A percentile compares a stretch with the other conserved stretches of the same genome.
These are phyloP conservation scores for Phoebastria nigripes DNA, from an alignment of 2,797 vertebrate genomes.

Conservation along the genomic window DNA sequence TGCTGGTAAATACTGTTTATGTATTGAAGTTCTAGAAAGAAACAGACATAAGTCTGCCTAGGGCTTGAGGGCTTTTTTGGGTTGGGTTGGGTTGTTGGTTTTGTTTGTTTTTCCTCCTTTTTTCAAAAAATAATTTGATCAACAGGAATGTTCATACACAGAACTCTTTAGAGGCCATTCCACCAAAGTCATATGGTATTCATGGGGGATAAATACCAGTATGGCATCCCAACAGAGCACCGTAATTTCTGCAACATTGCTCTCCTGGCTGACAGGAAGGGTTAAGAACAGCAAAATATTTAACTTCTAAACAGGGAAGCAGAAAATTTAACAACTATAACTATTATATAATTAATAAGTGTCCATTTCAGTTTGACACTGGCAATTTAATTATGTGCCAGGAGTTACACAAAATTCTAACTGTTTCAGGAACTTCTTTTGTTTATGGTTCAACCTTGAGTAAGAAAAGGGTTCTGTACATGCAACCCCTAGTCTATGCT, in stretches of 20 bases:
- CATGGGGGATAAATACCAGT: neutral
- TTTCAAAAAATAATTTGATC: neutral
- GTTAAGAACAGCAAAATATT: neutral
- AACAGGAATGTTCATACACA: neutral
- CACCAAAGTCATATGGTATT: neutral
- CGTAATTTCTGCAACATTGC: neutral
- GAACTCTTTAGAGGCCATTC: neutral
- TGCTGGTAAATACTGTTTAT: neutral
- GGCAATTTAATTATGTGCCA: neutral
- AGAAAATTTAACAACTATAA: neutral
- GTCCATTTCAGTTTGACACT: neutral
- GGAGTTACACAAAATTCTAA: neutral
- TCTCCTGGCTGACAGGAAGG: neutral
- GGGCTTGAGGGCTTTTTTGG: neutral
- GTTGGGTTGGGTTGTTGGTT: neutral
- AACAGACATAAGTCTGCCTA: neutral
- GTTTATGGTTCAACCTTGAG: neutral
- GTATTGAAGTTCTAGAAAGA: neutral
- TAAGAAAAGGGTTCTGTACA: neutral
- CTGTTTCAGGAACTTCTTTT: neutral
- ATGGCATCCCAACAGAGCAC: neutral
- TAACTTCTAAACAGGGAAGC: neutral
- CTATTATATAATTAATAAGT: neutral
- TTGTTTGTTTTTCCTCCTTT: accelerated
- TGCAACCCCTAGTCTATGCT: neutral